A percentile compares a stretch with the other conserved stretches of the same genome.
These are phyloP conservation scores for Gymnoscopelus microlampas DNA, from an alignment of 2,797 vertebrate genomes.

Conservation along the genomic window DNA sequence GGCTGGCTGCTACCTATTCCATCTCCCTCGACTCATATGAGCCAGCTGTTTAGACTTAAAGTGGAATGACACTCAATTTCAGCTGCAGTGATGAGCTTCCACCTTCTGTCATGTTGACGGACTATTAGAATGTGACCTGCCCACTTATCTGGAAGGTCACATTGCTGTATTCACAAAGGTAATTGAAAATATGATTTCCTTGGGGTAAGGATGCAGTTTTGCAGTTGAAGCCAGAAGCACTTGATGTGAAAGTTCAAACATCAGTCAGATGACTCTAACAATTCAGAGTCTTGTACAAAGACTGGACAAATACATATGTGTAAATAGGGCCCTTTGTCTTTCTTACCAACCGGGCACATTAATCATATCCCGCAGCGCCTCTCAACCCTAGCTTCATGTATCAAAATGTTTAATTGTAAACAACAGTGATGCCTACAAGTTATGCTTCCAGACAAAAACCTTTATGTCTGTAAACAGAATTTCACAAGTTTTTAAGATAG, in stretches of 20 bases:
- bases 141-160: not conserved
- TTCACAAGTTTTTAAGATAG: not conserved
- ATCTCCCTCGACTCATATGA: not conserved
- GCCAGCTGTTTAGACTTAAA: not conserved
- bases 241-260: not conserved
- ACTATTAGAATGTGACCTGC: not conserved
- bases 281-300: too few species aligned
- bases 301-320: not conserved
- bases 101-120: not conserved
- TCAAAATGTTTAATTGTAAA: slow-evolving; percentile 1
- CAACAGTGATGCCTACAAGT: not conserved
- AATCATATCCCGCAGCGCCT: slow-evolving; percentile 4
- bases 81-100: not conserved
- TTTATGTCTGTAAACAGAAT: not conserved
- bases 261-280: too few species aligned
- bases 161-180: too few species aligned
- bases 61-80: not conserved
- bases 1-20: slow-evolving; percentile 5
- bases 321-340: not conserved
- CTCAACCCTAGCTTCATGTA: not conserved
- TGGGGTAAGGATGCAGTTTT: too few species aligned
- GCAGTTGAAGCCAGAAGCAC: too few species aligned
- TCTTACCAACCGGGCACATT: not conserved
- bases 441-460: not conserved
- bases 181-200: too few species aligned